These are phyloP conservation scores for Phymatocera aterrima DNA, from an alignment of 2,888 invertebrate species.

Conservation along the genomic window DNA sequence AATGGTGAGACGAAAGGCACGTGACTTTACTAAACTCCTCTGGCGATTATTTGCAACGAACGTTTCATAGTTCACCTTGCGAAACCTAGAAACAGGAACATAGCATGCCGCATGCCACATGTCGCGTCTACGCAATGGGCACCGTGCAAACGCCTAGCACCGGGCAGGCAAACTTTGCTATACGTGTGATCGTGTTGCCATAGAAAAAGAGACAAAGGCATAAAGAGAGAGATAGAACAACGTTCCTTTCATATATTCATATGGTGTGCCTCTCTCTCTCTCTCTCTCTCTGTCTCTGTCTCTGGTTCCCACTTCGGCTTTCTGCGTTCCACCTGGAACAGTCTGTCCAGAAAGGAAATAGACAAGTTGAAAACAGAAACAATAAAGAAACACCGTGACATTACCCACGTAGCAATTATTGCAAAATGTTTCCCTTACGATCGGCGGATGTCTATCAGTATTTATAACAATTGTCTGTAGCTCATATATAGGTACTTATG, in stretches of 20 bases:
- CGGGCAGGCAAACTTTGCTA: background rate
- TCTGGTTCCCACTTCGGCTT: background rate
- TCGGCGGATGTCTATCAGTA: background rate
- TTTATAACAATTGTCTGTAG: background rate
- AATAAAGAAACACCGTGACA: slow-evolving; percentile 12
- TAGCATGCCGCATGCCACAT: background rate
- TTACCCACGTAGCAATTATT: background rate
- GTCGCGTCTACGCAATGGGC: slow-evolving; percentile 5
- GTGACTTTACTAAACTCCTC: background rate
- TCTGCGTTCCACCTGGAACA: slow-evolving; percentile 1
- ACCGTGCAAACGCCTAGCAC: background rate
- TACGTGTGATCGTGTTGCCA: background rate
- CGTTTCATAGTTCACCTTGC: slow-evolving; percentile 16
- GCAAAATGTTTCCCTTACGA: slow-evolving; percentile 1
- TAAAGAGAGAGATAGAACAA: background rate
- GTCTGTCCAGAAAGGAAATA: background rate
- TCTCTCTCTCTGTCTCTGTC: no score
- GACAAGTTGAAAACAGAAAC: background rate
- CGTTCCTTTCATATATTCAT: slow-evolving; percentile 26
- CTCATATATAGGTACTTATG: background rate
- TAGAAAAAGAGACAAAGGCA: background rate
- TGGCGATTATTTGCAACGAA: background rate
- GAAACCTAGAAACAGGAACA: slow-evolving; percentile 22
- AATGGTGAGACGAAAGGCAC: background rate
- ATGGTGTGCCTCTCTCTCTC: background rate